phyloP scores from a whole-genome alignment of 2,797 vertebrate species.

The Salmo trutta region DNA sequence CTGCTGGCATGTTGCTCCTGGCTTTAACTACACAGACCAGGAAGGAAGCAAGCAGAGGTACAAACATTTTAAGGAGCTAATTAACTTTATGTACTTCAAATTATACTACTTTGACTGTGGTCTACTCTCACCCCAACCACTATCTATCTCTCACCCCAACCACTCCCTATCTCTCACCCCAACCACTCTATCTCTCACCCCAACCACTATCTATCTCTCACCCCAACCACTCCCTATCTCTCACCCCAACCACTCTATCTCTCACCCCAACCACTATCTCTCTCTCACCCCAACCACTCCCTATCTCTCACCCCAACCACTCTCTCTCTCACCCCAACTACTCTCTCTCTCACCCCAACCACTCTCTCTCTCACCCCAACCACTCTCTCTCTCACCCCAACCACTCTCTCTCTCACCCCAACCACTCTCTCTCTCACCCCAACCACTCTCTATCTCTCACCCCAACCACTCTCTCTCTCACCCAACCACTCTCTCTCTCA shows the following conservation, averaged over 20 bases:
- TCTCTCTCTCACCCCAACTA: neutral
- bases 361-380: neutral
- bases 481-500: too few species aligned
- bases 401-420: too few species aligned
- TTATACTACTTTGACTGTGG: constrained; percentile 33
- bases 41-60: constrained; percentile 34
- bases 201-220: too few species aligned
- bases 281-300: neutral
- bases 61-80: constrained; percentile 43
- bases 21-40: constrained; percentile 32
- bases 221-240: too few species aligned
- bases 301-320: constrained; percentile 17
- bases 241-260: too few species aligned
- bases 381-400: neutral
- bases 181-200: too few species aligned
- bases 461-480: too few species aligned
- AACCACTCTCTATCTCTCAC: too few species aligned
- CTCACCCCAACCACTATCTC: neutral
- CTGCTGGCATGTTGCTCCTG: constrained; percentile 22
- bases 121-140: neutral
- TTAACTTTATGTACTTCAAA: constrained; percentile 63
- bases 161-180: too few species aligned
- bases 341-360: neutral
- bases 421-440: too few species aligned
- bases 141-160: too few species aligned